Conservation (phyloP, 2,113 vertebrate genomes). For the Cebidichthys violaceus region DNA sequence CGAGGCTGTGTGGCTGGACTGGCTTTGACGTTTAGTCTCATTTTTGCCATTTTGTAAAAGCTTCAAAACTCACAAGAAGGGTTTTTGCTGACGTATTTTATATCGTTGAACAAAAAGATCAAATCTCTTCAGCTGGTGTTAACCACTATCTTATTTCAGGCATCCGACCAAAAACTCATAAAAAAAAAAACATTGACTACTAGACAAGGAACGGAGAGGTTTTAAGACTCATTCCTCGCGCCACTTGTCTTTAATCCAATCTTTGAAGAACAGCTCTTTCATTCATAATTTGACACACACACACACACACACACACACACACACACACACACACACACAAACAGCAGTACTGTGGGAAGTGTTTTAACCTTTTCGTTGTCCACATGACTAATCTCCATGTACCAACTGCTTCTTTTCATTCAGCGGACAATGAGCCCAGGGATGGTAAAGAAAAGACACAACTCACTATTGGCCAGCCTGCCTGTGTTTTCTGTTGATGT, state of each 20-base stretch:
- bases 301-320: neutral
- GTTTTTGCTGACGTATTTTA: neutral
- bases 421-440: constrained; percentile 64
- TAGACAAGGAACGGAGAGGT: too few species aligned
- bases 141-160: neutral
- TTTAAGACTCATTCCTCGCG: too few species aligned
- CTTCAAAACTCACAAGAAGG: neutral
- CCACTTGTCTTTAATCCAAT: constrained; percentile 42
- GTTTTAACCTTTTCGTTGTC: constrained; percentile 42
- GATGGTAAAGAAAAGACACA: constrained; percentile 63
- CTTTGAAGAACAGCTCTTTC: constrained; percentile 45
- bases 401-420: constrained; percentile 55
- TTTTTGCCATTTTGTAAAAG: too few species aligned
- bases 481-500: constrained; percentile 20
- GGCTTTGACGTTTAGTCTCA: too few species aligned
- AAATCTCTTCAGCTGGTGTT: neutral
- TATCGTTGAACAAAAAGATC: neutral
- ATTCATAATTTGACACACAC: constrained; percentile 28
- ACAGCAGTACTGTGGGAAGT: neutral
- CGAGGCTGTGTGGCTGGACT: too few species aligned
- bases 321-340: constrained; percentile 11
- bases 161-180: neutral
- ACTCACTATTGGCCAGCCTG: constrained; percentile 1
- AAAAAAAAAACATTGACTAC: too few species aligned
- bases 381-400: constrained; percentile 41